Base-by-base conservation (phyloP, 2,797 vertebrate genomes). In the Amniataba percoides region DNA sequence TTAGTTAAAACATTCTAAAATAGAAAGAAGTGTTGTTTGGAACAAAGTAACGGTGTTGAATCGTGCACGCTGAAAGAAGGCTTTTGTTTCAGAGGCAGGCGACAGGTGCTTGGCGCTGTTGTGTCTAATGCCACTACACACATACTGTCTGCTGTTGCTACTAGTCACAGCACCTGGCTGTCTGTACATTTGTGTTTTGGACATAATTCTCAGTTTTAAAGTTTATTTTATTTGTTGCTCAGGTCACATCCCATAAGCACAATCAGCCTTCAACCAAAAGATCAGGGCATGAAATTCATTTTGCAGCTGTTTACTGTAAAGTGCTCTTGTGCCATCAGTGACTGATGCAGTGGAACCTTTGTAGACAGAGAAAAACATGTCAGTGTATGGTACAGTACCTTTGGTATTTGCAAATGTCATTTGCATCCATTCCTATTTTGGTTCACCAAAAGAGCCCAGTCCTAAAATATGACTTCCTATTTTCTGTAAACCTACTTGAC, bases 361-460 rank as follows among this genome's bases (percentile, higher is more conserved):
- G 18, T 81, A 14, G 14, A 58, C 25, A 74, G 45, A 83, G 48
- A 72, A 68, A 56, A 72, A 23, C 53, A 71, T 60, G 39, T 3
- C 31, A 51, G 72, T 75, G 19, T 78, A 67, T 46, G 36, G 59
- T 80, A 63, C 64, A 61, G 12, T 65, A 55, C 51, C 59, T 71
- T 23, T 82, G 73, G 61, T 81, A 78, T 87, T 76, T 86, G 66
- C 72, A 87, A 83, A 87, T 85, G 82, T 82, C 63, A 65, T 70
- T 85, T 81, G 55, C 52, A 71, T 59, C 39, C 56, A 65, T 81
- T 69, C n/a, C 81, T 85, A 78, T 87, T 89, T 91, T 86, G 61
- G 61, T 78, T 82, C 23, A 69, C 65, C 48, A 31, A 58, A 25
- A 78, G 27, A 79, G 48, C 43, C 40, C 4, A 11, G 6, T 64